A percentile compares a stretch with the other conserved stretches of the same genome.
Conservation (phyloP, 2,888 invertebrate genomes). For the Latheticus oryzae region DNA sequence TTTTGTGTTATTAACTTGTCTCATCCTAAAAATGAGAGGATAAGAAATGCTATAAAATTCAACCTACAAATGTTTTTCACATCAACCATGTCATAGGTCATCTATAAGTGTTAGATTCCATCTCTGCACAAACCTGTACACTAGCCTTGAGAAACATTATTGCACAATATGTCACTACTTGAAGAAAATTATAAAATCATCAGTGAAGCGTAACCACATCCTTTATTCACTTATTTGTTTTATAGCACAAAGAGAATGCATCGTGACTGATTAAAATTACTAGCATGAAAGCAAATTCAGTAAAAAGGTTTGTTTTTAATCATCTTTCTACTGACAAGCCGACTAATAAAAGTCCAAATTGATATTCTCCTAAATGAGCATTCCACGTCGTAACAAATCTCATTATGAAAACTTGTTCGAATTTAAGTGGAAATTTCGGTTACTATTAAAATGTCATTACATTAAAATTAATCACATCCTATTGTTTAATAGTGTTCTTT, state of each 20-base stretch:
- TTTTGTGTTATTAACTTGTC: too few species aligned
- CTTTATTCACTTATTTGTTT: too few species aligned
- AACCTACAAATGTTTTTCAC: too few species aligned
- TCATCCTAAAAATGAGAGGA: too few species aligned
- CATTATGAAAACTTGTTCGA: slow-evolving; percentile 28
- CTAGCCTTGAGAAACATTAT: slow-evolving; percentile 1
- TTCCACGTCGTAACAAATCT: slow-evolving; percentile 12
- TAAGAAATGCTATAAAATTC: too few species aligned
- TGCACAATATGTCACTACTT: too few species aligned
- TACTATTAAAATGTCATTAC: slow-evolving; percentile 31
- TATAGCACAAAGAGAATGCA: too few species aligned
- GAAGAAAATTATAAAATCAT: neutral
- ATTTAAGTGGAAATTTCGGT: slow-evolving; percentile 13
- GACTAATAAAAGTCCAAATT: slow-evolving; percentile 27
- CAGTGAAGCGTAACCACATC: too few species aligned
- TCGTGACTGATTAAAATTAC: too few species aligned
- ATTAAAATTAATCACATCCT: slow-evolving; percentile 12
- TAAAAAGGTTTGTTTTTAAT: too few species aligned
- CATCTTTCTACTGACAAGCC: slow-evolving; percentile 9
- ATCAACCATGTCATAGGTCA: slow-evolving; percentile 6
- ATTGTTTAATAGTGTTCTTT: slow-evolving; percentile 18
- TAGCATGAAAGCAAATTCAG: too few species aligned
- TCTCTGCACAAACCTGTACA: too few species aligned
- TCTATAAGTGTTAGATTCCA: neutral
- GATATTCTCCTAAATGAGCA: slow-evolving; percentile 12